phyloP scores from a whole-genome alignment of 2,797 vertebrate species.

The Melanogrammus aeglefinus region DNA sequence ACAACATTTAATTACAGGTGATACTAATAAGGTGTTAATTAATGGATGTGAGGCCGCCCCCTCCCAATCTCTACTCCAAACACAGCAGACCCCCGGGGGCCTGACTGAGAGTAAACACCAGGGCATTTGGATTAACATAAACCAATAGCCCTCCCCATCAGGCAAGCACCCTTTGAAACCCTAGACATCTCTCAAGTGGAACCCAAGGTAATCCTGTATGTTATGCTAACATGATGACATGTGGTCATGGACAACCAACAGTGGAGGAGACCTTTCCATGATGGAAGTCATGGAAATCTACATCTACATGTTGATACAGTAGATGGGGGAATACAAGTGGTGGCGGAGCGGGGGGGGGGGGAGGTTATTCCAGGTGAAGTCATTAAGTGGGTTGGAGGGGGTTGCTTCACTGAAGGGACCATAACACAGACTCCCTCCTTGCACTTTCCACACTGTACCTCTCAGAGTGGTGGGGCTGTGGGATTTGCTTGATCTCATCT shows the following conservation, averaged over 20 bases:
- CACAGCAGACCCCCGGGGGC: slow-evolving; percentile 28
- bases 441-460: slow-evolving; percentile 45
- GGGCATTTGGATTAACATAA: slow-evolving; percentile 35
- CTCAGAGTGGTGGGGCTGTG: slow-evolving; percentile 43
- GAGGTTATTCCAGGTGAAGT: slow-evolving; percentile 27
- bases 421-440: slow-evolving; percentile 54
- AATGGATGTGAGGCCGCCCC: slow-evolving; percentile 36
- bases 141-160: slow-evolving; percentile 37
- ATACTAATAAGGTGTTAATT: slow-evolving; percentile 57
- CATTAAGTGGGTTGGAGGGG: slow-evolving; percentile 22
- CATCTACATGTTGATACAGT: not conserved
- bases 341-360: not conserved
- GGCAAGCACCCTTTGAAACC: not conserved
- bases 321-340: not conserved
- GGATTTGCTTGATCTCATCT: slow-evolving; percentile 54
- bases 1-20: slow-evolving; percentile 52
- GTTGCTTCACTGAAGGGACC: not conserved
- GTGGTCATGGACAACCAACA: not conserved
- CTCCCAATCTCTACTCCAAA: slow-evolving; percentile 35
- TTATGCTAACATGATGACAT: not conserved
- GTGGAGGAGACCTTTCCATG: not conserved
- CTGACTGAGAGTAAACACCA: slow-evolving; percentile 22
- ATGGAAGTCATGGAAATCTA: not conserved
- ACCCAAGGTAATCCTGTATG: not conserved
- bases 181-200: not conserved